phyloP scores from a whole-genome alignment of 2,113 vertebrate genomes.

The Coptodon bakossiorum region DNA sequence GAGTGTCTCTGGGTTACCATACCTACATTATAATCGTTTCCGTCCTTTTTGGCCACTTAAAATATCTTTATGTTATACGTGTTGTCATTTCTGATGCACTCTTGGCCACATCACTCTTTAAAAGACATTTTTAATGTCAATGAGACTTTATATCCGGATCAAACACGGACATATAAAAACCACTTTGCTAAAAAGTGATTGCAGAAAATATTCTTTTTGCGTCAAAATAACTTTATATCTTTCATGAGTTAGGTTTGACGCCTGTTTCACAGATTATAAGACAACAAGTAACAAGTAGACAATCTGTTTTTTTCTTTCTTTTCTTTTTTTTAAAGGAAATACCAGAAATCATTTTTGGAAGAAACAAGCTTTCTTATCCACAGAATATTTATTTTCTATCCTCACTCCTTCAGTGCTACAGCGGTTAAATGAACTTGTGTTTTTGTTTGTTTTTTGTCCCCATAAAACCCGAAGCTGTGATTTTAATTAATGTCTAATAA shows the following conservation, averaged over 20 bases:
- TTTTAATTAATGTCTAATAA: not conserved
- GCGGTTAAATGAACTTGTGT: not conserved
- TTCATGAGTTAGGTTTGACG: not conserved
- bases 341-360: not conserved
- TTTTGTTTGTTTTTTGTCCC: not conserved
- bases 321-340: not conserved
- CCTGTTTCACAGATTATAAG: not conserved
- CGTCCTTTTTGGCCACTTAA: not conserved
- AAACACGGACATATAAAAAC: not conserved
- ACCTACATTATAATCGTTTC: fast-evolving
- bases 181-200: not conserved
- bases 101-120: not conserved
- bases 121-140: not conserved
- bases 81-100: not conserved
- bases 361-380: not conserved
- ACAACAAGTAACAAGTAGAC: not conserved
- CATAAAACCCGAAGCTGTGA: not conserved
- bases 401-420: not conserved
- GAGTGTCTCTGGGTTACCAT: not conserved
- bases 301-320: not conserved
- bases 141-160: not conserved
- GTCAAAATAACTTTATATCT: not conserved
- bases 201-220: not conserved
- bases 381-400: not conserved
- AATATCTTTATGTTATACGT: not conserved